Conservation (phyloP, 35 echinoderm and acorn worm genomes). For the Apostichopus parvimensis region DNA sequence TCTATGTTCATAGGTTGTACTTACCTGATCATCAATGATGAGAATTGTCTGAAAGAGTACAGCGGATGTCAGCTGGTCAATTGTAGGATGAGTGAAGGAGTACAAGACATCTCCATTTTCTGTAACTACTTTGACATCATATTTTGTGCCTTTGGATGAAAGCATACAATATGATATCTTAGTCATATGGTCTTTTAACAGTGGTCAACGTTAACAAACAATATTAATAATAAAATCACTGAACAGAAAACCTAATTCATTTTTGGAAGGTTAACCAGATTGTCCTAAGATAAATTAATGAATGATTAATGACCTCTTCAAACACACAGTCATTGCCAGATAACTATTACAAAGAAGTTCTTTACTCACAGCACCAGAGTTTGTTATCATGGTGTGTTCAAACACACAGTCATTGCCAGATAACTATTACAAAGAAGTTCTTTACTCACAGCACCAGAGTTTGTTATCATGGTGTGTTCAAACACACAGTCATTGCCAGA, state of each 20-base stretch:
- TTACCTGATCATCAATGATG: constrained; percentile 63
- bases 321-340: background rate
- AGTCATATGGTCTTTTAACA: too few relatives aligned
- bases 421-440: too few relatives aligned
- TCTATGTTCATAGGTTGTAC: background rate
- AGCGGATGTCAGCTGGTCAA: constrained; percentile 23
- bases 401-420: background rate
- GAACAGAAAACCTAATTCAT: too few relatives aligned
- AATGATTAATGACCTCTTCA: background rate
- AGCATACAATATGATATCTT: background rate
- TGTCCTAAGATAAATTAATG: background rate
- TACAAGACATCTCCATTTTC: constrained; percentile 68
- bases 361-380: constrained; percentile 96
- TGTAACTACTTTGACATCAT: constrained; percentile 73
- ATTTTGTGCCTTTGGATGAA: constrained; percentile 74
- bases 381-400: constrained; percentile 60
- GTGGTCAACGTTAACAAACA: too few relatives aligned
- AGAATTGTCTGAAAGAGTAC: constrained; percentile 76
- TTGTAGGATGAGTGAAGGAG: constrained; percentile 52
- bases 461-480: constrained; percentile 60
- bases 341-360: too few relatives aligned
- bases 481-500: background rate
- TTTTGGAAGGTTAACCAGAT: too few relatives aligned
- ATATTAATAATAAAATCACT: too few relatives aligned
- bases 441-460: constrained; percentile 96